Conservation (phyloP, 2,888 invertebrate species). For the Diachrysia chrysitis region DNA sequence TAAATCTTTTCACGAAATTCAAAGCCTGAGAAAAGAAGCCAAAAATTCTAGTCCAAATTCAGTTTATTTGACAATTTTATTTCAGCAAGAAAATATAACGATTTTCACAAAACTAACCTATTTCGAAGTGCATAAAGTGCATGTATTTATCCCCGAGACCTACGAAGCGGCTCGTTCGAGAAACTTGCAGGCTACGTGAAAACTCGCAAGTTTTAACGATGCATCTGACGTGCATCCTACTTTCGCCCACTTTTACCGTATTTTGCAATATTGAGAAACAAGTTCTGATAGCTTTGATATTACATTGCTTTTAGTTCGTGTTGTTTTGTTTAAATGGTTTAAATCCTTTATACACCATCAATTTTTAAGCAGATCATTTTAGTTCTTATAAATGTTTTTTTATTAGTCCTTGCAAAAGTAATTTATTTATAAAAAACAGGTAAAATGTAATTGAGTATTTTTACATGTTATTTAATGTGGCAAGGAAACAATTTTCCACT, state of each 20-base stretch:
- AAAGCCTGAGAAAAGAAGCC: too few relatives aligned
- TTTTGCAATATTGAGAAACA: slow-evolving; percentile 44
- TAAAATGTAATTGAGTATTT: too few relatives aligned
- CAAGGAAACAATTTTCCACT: too few relatives aligned
- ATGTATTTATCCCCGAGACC: slow-evolving; percentile 26
- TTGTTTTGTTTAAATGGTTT: slow-evolving; percentile 19
- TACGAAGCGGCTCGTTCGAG: slow-evolving; percentile 19
- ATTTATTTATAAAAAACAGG: too few relatives aligned
- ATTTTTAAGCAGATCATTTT: background rate
- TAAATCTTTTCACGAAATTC: too few relatives aligned
- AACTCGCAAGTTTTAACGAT: slow-evolving; percentile 63
- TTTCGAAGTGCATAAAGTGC: slow-evolving; percentile 3
- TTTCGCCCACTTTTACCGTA: slow-evolving; percentile 35
- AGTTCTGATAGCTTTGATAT: slow-evolving; percentile 37
- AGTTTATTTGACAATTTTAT: background rate
- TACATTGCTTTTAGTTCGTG: slow-evolving; percentile 11
- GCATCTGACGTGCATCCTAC: slow-evolving; percentile 45
- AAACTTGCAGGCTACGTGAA: slow-evolving; percentile 38
- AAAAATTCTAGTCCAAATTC: too few relatives aligned
- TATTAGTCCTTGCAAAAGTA: too few relatives aligned
- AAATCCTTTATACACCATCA: background rate
- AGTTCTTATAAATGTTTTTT: too few relatives aligned
- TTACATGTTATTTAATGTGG: too few relatives aligned
- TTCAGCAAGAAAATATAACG: background rate
- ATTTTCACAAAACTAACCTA: slow-evolving; percentile 1